phyloP scores from a whole-genome alignment of 2,797 vertebrate genomes.

The Pagetopsis macropterus region DNA sequence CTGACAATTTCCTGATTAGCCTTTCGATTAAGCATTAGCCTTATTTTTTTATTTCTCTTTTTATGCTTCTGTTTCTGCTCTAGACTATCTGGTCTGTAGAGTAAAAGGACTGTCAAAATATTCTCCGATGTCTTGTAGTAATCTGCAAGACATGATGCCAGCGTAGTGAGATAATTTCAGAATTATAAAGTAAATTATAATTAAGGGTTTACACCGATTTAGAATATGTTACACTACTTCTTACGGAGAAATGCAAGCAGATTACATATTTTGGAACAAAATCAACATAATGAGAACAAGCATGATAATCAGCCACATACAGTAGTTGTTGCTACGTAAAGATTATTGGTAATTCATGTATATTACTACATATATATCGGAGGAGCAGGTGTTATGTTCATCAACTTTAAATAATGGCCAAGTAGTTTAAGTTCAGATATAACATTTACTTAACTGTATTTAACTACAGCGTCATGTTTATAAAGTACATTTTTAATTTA shows the following conservation, averaged over 20 bases:
- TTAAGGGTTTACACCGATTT: background rate
- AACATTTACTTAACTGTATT: background rate
- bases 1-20: slow-evolving; percentile 43
- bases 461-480: background rate
- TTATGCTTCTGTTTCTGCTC: slow-evolving; percentile 28
- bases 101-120: slow-evolving; percentile 4
- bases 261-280: too few relatives aligned
- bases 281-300: background rate
- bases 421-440: background rate
- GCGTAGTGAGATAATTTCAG: slow-evolving; percentile 4
- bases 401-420: background rate
- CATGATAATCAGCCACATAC: background rate
- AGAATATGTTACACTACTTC: slow-evolving; percentile 1
- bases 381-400: background rate
- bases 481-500: background rate
- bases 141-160: slow-evolving; percentile 6
- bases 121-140: slow-evolving; percentile 11
- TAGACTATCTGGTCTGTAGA: slow-evolving; percentile 8
- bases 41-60: slow-evolving; percentile 32
- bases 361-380: background rate
- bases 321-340: too few relatives aligned
- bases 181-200: slow-evolving; percentile 17
- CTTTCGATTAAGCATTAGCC: slow-evolving; percentile 42
- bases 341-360: background rate
- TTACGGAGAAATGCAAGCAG: background rate